Base-by-base conservation (phyloP, 2,113 vertebrate species). In the Tychaedon coryphoeus region DNA sequence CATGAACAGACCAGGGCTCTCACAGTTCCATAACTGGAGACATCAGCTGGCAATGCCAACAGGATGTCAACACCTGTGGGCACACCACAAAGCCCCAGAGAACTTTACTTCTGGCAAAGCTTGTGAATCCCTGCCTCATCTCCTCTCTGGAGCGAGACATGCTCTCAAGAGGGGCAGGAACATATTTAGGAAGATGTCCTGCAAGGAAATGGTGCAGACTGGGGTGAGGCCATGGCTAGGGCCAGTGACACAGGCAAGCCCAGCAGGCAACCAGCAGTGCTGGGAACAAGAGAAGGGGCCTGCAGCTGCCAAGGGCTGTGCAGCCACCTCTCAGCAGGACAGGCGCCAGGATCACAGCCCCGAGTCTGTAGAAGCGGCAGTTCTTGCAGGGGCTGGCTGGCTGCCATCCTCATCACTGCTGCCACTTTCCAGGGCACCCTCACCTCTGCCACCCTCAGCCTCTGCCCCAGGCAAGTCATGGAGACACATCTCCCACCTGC, bases 21-120 rank as follows among this genome's bases (percentile, higher is more conserved):
- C 42, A 23, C 9, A 53, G 36, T 42, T 62, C 2, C 0, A 19
- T 43, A 64, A 71, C 0, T 1, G 1, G 24, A 54, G 34, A 51
- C 0, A 1, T 19, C 51, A 17, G 33, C 67, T 47, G 75, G 82
- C 71, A 86, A 40, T 43, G 61, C 38, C 60, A 81, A 58, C 8
- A 48, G 40, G 38, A 89, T 3, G 4, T 9, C 47, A 84, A 16
- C 1, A 6, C 47, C 54, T 48, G 15, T 5, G 10, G 66, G 33
- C 29, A 62, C 11, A 8, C 13, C 61, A 50, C 5, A 43, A 70
- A 36, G 34, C 60, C 84, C 34, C 19, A 26, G 56, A 33, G 36
- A 84, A 17, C 34, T 91, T 78, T 43, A 65, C 42, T 53, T 36
- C 43, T 6, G 10, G 33, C 42, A 71, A 67, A 17, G 38, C 29